These are phyloP conservation scores for Formica exsecta DNA, from an alignment of 1,140 invertebrate species.

Conservation along the genomic window DNA sequence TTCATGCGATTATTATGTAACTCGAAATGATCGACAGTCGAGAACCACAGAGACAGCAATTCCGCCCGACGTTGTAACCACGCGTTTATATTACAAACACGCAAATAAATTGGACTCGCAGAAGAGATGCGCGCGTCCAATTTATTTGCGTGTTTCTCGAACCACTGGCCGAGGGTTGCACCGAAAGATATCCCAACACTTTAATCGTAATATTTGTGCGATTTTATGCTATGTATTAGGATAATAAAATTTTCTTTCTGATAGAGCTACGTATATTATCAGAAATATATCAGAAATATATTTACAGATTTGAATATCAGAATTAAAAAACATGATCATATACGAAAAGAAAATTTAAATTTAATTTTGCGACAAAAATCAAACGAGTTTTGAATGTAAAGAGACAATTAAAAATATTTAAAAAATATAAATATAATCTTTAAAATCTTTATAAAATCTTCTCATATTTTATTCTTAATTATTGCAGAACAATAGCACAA, in stretches of 20 bases:
- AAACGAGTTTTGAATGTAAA: neutral
- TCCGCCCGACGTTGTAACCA: neutral
- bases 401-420: neutral
- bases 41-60: constrained; percentile 8
- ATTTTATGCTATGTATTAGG: neutral
- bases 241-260: constrained; percentile 9
- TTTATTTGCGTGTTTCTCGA: constrained; percentile 43
- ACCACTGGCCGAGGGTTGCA: neutral
- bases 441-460: neutral
- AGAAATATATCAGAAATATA: neutral
- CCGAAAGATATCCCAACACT: neutral
- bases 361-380: neutral
- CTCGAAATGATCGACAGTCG: neutral
- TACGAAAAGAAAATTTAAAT: neutral
- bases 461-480: neutral
- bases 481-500: neutral
- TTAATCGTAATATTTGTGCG: neutral
- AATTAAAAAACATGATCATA: neutral
- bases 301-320: neutral
- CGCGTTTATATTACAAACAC: neutral
- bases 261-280: neutral
- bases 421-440: neutral
- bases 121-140: constrained; percentile 26
- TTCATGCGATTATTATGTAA: constrained; percentile 15
- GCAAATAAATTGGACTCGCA: neutral